Conservation (phyloP, 2,888 invertebrate genomes). For the Diabrotica balteata region DNA sequence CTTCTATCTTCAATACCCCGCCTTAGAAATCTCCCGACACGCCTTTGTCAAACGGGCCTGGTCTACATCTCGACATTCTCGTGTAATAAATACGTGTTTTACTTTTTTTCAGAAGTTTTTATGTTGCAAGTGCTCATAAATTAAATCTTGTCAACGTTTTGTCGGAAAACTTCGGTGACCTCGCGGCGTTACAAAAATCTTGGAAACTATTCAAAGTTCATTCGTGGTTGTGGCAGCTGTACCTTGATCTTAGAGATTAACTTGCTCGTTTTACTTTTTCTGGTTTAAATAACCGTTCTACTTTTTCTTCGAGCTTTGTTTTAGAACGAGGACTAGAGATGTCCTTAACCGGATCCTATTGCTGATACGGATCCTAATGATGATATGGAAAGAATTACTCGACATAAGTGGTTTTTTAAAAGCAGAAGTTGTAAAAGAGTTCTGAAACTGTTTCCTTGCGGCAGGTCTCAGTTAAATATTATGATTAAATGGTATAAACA, state of each 20-base stretch:
- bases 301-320: constrained; percentile 7
- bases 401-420: too few species aligned
- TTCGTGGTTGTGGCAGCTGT: constrained; percentile 17
- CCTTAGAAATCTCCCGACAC: neutral
- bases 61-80: constrained; percentile 32
- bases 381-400: too few species aligned
- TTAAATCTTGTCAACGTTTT: constrained; percentile 37
- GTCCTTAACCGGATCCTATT: too few species aligned
- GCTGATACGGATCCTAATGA: too few species aligned
- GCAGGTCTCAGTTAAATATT: too few species aligned
- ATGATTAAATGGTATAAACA: too few species aligned
- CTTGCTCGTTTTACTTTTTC: constrained; percentile 11
- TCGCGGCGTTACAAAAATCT: constrained; percentile 37
- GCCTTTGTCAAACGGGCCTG: neutral
- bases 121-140: constrained; percentile 29
- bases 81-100: constrained; percentile 30
- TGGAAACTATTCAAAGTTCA: constrained; percentile 40
- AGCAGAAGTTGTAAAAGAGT: too few species aligned
- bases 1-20: too few species aligned
- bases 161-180: constrained; percentile 42
- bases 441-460: too few species aligned
- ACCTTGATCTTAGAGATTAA: constrained; percentile 32
- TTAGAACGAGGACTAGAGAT: too few species aligned
- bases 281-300: constrained; percentile 19
- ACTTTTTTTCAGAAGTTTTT: constrained; percentile 32